These are phyloP conservation scores for Corythaixoides concolor DNA, from an alignment of 2,113 vertebrate genomes.

Conservation along the genomic window DNA sequence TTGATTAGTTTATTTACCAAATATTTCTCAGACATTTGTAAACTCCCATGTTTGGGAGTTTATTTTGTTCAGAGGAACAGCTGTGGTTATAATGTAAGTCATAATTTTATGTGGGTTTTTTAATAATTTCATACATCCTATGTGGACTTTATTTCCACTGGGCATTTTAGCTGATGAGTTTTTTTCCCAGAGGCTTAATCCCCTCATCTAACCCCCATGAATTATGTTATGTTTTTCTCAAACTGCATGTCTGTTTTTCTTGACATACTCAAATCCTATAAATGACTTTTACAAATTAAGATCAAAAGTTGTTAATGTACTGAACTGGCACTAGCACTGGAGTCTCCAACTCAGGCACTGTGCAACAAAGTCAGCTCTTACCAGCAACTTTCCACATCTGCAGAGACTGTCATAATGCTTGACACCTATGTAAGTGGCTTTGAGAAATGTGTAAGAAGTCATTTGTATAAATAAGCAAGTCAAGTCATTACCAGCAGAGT, in stretches of 20 bases:
- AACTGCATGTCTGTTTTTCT: not conserved
- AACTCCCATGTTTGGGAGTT: not conserved
- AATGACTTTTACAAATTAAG: not conserved
- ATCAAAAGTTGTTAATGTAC: not conserved
- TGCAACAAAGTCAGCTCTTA: not conserved
- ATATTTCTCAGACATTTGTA: not conserved
- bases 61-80: not conserved
- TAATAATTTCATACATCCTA: not conserved
- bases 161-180: not conserved
- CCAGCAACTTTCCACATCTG: not conserved
- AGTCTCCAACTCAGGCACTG: not conserved
- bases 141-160: not conserved
- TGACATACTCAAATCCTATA: not conserved
- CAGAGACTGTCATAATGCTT: not conserved
- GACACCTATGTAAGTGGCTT: not conserved
- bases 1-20: not conserved
- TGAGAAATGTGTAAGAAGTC: not conserved
- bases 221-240: not conserved
- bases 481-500: not conserved
- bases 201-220: not conserved
- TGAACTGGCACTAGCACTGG: not conserved
- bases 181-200: not conserved
- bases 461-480: not conserved
- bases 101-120: not conserved
- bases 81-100: not conserved